Evolutionary conservation across 92 coral and sea anemone species (phyloP), one percentile per base, ranked within the genome.

Genomic region (Siderastrea siderea): DNA sequence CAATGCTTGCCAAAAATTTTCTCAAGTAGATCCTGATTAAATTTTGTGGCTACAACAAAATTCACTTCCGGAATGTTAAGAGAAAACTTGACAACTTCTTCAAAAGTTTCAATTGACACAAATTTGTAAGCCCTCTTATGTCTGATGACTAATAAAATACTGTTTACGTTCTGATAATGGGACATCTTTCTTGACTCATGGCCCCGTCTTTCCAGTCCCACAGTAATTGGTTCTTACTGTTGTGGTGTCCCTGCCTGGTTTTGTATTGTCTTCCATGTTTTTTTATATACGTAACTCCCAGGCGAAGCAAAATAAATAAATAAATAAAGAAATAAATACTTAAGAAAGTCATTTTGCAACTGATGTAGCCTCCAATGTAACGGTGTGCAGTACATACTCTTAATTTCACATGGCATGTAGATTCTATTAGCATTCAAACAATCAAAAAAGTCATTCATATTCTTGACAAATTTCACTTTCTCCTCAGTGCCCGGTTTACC

Each of bases 1-100:
- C 91, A 63, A 48, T 82, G 38, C 91, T 88, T 88, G 3, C 91
- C 91, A 88, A 88, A 88, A 74, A 88, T 3, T 5, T 82, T 88
- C 60, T 88, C 92, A 49, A 88, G 74, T 43, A 75, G 92, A 73
- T 88, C 92, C 51, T 88, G 92, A 54, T 88, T 88, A 50, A 88
- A 82, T 54, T 85, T 88, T 19, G 88, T 88, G 3, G 75, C 88
- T 51, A 88, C 92, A 8, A 88, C 92, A 88, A 82, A 88, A 43
- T 64, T 43, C 16, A 88, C 92, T 55, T 49, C 88, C 63, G 83
- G 89, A 65, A 82, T 82, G 8, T 57, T 57, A 6, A 88, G 80
- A 19, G 73, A 68, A 83, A 71, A 88, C 61, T 45, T 50, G 53
- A 88, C 88, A 47, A 73, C 92, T 11, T 88, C 91, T 7, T 64